Base-by-base conservation (phyloP, 2,797 vertebrate species). In the Anguilla anguilla region DNA sequence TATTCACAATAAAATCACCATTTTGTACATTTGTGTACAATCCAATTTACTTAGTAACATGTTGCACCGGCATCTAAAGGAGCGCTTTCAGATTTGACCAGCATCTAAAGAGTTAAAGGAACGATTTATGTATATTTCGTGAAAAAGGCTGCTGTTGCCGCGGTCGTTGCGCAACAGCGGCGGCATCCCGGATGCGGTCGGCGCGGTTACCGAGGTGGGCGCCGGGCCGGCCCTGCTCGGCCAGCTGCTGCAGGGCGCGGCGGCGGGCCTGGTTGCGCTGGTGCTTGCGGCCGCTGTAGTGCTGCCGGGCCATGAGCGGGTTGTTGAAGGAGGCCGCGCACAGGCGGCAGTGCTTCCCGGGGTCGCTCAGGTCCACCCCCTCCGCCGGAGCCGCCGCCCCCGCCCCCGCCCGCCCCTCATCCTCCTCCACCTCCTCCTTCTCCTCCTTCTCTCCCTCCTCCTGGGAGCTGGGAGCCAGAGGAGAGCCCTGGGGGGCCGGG, bases 271-370 rank as follows among this genome's bases (percentile, higher is more conserved):
- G 94, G 31, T 96, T 98, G 90, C 95, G 96, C 91, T 96, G 96
- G 93, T 98, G 97, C 89, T 97, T 98, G 88, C 96, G 96, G 55
- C 97, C 97, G 22, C 91, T 92, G 89, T 97, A 98, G 92, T 98
- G 97, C 89, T 97, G 94, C 89, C 95, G 90, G 59, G 97, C 96
- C 92, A 95, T 93, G 39, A 95, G 69, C 1, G 96, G 95, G 88
- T 96, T 97, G 91, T 96, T 97, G 90, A 98, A 98, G 1, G 95
- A 94, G 88, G 95, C 95, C 0, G 91, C 92, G 85, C 97, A 98
- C 55, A 98, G 93, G 31, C 91, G 88, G 86, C 97, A 98, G 94
- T 95, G 96, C 89, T 95, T 97, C 86, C 95, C 93, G 0, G 95
- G 92, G 92, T 98, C 95, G 85, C 91, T 95, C 77, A 96, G 92